Conservation (phyloP, 2,113 vertebrate genomes). For the Rattus norvegicus region GRCr8 NC_086039.1:36802501-36803000, state of each 20-base stretch:
- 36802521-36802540: neutral
- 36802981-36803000: neutral
- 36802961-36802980: neutral
- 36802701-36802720: neutral
- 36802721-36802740: neutral
- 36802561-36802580: constrained; percentile 33
- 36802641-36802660: constrained; percentile 46
- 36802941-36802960: neutral
- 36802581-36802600: constrained; percentile 47
- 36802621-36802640: constrained; percentile 39
- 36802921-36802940: neutral
- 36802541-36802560: neutral
- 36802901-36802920: neutral
- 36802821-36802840: neutral
- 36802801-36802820: neutral
- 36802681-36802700: neutral
- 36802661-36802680: constrained; percentile 19
- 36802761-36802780: neutral
- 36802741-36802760: neutral
- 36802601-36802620: constrained; percentile 41
- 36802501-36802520: neutral
- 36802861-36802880: constrained; percentile 15
- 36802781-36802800: neutral
- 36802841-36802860: neutral
- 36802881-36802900: neutral